phyloP scores from a whole-genome alignment of 2,797 vertebrate genomes.

The Simalia tracyae region DNA sequence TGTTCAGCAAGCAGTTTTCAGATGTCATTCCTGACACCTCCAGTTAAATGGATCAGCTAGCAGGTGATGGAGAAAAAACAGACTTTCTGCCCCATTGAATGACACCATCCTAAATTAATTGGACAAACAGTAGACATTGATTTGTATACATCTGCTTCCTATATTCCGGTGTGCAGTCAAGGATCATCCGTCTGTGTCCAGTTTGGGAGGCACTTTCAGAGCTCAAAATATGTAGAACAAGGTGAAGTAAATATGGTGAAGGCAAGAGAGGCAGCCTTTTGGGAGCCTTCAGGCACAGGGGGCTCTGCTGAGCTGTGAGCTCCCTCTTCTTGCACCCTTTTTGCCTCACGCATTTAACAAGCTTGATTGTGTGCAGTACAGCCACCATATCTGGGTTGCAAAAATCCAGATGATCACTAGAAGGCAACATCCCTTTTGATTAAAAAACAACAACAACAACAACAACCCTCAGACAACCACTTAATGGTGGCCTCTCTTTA shows the following conservation, averaged over 20 bases:
- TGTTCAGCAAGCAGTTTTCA: neutral
- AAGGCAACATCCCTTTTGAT: neutral
- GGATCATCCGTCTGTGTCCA: neutral
- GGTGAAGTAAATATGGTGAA: neutral
- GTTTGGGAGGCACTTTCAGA: neutral
- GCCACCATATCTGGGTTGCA: neutral
- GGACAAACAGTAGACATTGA: neutral
- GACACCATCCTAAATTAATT: neutral
- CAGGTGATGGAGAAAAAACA: neutral
- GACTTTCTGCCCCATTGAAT: neutral
- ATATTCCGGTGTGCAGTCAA: neutral
- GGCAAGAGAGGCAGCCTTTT: neutral
- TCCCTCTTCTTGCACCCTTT: neutral
- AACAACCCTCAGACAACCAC: neutral
- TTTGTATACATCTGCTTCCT: neutral
- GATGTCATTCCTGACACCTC: neutral
- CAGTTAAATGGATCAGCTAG: neutral
- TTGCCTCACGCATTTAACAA: neutral
- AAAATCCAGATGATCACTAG: neutral
- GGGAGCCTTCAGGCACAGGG: accelerated
- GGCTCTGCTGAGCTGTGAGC: neutral
- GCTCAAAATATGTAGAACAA: neutral
- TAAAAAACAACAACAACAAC: no score
- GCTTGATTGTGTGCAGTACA: neutral
- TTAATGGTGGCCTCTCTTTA: neutral